Conservation (phyloP, 2,888 invertebrate species). For the Lypha dubia region DNA sequence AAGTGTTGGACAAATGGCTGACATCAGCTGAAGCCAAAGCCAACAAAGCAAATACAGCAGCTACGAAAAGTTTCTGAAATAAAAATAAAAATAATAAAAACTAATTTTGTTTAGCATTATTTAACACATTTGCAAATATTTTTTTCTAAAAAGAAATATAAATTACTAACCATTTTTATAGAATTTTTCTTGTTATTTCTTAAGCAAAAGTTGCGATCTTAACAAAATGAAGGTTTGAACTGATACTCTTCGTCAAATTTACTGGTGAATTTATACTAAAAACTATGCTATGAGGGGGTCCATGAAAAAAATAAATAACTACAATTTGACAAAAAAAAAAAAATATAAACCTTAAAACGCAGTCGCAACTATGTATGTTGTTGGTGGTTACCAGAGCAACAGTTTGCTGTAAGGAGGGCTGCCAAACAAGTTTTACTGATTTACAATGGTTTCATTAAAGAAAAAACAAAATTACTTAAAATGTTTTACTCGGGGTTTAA, state of each 20-base stretch:
- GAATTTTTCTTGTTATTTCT: conserved; percentile 45
- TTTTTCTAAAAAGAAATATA: background rate
- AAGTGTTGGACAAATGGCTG: conserved; percentile 79
- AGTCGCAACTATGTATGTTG: conserved; percentile 34
- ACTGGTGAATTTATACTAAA: conserved; percentile 81
- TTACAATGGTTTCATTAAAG: conserved; percentile 76
- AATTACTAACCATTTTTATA: conserved; percentile 78
- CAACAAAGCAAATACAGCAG: conserved; percentile 77
- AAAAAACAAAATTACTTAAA: conserved; percentile 39
- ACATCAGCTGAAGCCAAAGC: conserved; percentile 81
- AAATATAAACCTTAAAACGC: conserved; percentile 50
- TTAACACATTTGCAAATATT: conserved; percentile 1
- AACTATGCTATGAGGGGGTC: conserved; percentile 67
- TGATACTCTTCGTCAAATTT: conserved; percentile 80
- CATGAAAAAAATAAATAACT: conserved; percentile 36
- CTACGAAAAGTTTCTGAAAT: conserved; percentile 80
- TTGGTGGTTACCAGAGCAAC: conserved; percentile 26
- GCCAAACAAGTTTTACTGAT: conserved; percentile 78
- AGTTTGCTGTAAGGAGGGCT: conserved; percentile 66
- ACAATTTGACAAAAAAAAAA: conserved; percentile 48
- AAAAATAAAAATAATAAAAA: background rate
- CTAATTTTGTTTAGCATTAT: background rate
- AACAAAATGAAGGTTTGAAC: conserved; percentile 80
- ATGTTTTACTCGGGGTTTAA: conserved; percentile 22
- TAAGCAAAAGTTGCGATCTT: conserved; percentile 76